Base-by-base conservation (phyloP, 1,140 invertebrate species). In the Diorhabda sublineata region DNA sequence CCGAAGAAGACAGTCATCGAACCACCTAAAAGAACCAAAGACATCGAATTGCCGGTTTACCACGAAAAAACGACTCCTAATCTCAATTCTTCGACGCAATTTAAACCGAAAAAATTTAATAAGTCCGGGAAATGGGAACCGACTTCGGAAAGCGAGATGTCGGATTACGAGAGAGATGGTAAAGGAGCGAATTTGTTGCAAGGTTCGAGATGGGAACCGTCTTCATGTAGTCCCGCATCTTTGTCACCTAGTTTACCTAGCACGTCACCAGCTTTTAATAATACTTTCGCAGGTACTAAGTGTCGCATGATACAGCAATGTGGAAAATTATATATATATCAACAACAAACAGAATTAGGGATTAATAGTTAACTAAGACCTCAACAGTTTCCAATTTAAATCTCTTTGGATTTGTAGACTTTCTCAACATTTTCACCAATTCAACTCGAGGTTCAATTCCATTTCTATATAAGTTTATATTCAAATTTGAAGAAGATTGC, bases 41-140 rank as follows among this genome's bases (percentile, higher is more conserved):
- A 87, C 70, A 87, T 89, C 61, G 84, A 87, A 63, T 84, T 89
- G 66, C 87, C 87, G 0, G 86, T 89, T 8, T 84, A 87, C 58
- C 88, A 89, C 73, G 88, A 89, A 77, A 85, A 83, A 64, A 81
- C 83, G 0, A 62, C 80, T 78, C 6, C 5, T 9, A 66, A 69
- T 47, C 47, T 61, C 61, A 60, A 61, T 47, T 57, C 73, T 45
- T 58, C 72, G 5, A 70, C 73, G 0, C 71, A 77, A 65, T 78
- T 78, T 61, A 74, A 73, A 67, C 79, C 78, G 5, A 80, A 79
- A 73, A 85, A 86, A 73, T 85, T 85, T 61, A 80, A 78, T 45
- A 87, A 87, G 69, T 83, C 81, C 26, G 85, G 87, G 8, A 88
- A 88, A 74, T 88, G 87, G 86, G 87, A 88, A 72, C 86, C 86